phyloP scores from a whole-genome alignment of 1,140 invertebrate genomes.

The Gryon sp. region DNA sequence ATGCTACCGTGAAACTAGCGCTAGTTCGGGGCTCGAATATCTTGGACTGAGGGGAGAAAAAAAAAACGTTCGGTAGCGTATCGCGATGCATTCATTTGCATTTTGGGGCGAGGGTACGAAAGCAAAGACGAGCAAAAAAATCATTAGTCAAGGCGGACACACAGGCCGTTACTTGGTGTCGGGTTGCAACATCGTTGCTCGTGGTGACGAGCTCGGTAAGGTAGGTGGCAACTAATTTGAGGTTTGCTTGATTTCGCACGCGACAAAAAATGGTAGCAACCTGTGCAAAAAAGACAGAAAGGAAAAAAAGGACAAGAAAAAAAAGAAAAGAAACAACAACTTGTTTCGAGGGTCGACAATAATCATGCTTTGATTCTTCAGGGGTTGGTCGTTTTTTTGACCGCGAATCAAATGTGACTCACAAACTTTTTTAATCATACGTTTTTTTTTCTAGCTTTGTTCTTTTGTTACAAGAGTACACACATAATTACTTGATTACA shows the following conservation, averaged over 20 bases:
- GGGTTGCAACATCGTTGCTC: conserved; percentile 56
- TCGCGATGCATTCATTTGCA: conserved; percentile 70
- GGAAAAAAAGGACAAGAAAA: no score
- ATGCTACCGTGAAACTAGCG: conserved; percentile 57
- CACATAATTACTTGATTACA: conserved; percentile 21
- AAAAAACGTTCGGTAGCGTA: conserved; percentile 43
- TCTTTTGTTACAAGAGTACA: no score
- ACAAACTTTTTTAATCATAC: conserved; percentile 3
- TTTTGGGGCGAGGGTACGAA: conserved; percentile 57
- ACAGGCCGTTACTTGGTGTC: conserved; percentile 59
- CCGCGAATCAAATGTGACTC: conserved; percentile 29
- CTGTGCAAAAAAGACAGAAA: no score
- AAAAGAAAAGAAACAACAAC: conserved; percentile 63
- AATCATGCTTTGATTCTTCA: conserved; percentile 35
- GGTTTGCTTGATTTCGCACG: conserved; percentile 72
- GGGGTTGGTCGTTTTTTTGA: conserved; percentile 48
- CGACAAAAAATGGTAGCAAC: conserved; percentile 62
- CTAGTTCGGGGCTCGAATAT: conserved; percentile 50
- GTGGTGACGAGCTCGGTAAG: conserved; percentile 44
- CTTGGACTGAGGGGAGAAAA: conserved; percentile 17
- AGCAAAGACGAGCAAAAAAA: conserved; percentile 38
- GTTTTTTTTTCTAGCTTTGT: no score
- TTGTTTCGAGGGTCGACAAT: conserved; percentile 53
- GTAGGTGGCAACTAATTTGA: conserved; percentile 70
- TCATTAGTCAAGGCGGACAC: conserved; percentile 61